Percentiles rank a stretch among this genome's conserved stretches.
These are phyloP conservation scores for Sorex araneus DNA, from an alignment of 2,113 vertebrate genomes.

Conservation along the genomic window DNA sequence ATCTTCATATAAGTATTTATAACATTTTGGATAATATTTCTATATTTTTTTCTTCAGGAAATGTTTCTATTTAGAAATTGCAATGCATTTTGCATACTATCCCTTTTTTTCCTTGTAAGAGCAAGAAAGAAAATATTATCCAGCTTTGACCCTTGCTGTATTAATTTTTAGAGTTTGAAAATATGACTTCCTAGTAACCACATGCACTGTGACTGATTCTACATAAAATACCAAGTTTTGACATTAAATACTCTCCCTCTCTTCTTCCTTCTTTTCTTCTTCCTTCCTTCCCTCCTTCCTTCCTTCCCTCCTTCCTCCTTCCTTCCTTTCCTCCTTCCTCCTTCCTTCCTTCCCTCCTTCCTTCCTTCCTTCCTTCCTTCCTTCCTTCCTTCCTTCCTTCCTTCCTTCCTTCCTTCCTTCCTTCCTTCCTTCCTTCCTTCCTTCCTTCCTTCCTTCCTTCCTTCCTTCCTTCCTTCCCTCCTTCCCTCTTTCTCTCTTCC, in stretches of 20 bases:
- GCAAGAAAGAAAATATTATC: neutral
- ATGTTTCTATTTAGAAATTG: neutral
- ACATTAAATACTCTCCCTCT: neutral
- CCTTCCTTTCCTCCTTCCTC: too few relatives aligned
- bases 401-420: too few relatives aligned
- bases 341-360: too few relatives aligned
- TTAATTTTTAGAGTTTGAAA: neutral
- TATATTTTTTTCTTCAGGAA: neutral
- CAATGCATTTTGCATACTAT: neutral
- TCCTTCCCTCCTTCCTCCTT: too few relatives aligned
- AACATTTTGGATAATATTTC: neutral
- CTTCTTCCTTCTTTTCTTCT: too few relatives aligned
- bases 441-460: too few relatives aligned
- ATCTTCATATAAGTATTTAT: neutral
- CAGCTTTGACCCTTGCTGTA: neutral
- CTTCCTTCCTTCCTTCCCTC: too few relatives aligned
- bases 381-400: too few relatives aligned
- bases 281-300: too few relatives aligned
- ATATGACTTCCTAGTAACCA: slow-evolving; percentile 20
- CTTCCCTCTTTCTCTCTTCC: too few relatives aligned
- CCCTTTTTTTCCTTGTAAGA: neutral
- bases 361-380: too few relatives aligned
- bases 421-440: too few relatives aligned
- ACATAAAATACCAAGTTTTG: neutral
- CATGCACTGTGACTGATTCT: neutral